A percentile compares a stretch with the other conserved stretches of the same genome.
Evolutionary conservation across 1,140 invertebrate species (phyloP).

Genomic region (Megalopta genalis): DNA sequence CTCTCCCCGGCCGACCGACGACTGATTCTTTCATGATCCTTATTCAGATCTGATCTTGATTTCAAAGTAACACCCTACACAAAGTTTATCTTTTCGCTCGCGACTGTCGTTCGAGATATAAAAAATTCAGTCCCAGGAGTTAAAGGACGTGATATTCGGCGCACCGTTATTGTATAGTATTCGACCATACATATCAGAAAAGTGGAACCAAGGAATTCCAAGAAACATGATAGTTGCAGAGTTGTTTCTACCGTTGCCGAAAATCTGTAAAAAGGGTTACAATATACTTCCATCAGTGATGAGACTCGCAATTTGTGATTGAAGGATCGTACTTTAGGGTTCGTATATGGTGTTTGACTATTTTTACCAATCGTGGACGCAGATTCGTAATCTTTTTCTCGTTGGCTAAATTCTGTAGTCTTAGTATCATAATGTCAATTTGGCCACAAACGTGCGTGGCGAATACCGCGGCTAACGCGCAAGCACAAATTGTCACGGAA

Average conservation of each 20-base stretch:
- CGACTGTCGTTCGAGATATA: neutral
- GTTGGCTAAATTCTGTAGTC: constrained; percentile 42
- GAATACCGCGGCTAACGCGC: constrained; percentile 53
- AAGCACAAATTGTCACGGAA: constrained; percentile 33
- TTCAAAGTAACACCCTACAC: too few species aligned
- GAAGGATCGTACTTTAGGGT: constrained; percentile 35
- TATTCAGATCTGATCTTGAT: too few species aligned
- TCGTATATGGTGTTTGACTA: constrained; percentile 47
- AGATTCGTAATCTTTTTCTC: neutral
- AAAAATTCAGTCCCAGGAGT: neutral
- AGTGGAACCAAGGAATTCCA: constrained; percentile 64
- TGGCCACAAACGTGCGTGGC: constrained; percentile 52
- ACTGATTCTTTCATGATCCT: too few species aligned
- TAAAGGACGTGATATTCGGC: neutral
- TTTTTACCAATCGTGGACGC: constrained; percentile 25
- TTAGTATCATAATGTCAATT: constrained; percentile 51
- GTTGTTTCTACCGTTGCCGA: constrained; percentile 49
- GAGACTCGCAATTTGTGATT: too few species aligned
- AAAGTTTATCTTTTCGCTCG: too few species aligned
- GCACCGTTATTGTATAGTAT: constrained; percentile 67
- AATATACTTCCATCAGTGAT: neutral
- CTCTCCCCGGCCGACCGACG: too few species aligned
- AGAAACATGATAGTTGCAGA: constrained; percentile 60
- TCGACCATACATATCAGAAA: constrained; percentile 66
- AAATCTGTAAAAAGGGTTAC: constrained; percentile 48